A percentile compares a stretch with the other conserved stretches of the same genome.
These are phyloP conservation scores for Halichoeres trimaculatus DNA, from an alignment of 2,113 vertebrate genomes.

Conservation along the genomic window DNA sequence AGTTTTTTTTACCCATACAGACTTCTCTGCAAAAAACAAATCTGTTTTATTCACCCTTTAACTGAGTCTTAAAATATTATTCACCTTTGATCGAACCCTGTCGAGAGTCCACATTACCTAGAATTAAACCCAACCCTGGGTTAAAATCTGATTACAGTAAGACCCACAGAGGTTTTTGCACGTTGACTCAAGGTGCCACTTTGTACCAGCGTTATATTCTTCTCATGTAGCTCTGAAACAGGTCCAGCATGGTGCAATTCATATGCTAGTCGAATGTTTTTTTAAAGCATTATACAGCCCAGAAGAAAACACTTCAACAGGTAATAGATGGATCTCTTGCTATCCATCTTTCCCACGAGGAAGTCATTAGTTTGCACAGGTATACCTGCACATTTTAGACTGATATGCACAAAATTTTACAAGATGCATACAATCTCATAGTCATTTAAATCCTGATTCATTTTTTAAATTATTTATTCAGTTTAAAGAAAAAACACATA, in stretches of 20 bases:
- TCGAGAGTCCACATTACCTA: background rate
- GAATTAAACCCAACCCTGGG: background rate
- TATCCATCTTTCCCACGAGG: background rate
- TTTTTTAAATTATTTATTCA: background rate
- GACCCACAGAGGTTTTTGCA: background rate
- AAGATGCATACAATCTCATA: background rate
- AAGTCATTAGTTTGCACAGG: background rate
- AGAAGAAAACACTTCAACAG: background rate
- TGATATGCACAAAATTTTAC: too few species aligned
- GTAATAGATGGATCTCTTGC: background rate
- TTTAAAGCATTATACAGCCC: background rate
- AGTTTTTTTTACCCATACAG: too few species aligned
- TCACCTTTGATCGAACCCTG: background rate
- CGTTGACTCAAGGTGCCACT: background rate
- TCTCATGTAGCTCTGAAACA: background rate
- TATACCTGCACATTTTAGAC: too few species aligned
- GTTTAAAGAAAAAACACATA: background rate
- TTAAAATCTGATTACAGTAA: constrained; percentile 8
- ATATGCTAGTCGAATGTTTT: background rate
- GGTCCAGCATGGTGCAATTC: background rate
- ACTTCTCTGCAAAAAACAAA: background rate
- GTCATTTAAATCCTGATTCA: background rate
- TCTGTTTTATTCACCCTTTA: background rate
- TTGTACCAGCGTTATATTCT: background rate
- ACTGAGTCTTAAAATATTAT: background rate